Base-by-base conservation (phyloP, 1,140 invertebrate genomes). In the Formica selysi region DNA sequence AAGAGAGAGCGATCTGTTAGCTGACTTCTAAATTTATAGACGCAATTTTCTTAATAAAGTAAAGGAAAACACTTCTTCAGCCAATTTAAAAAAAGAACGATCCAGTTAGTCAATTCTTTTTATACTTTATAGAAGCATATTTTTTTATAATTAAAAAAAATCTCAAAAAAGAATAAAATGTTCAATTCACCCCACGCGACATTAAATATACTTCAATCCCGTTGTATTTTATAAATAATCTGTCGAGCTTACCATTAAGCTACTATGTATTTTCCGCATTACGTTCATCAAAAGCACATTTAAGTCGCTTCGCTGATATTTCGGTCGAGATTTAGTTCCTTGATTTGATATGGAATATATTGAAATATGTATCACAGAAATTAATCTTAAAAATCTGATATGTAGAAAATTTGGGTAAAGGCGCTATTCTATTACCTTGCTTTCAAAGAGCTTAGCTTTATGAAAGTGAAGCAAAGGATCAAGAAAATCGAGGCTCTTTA, bases 261-360 rank as follows among this genome's bases (percentile, higher is more conserved):
- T 26, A 13, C 32, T 54, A 54, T 79, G 13, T 68, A 80, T 57
- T 80, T 80, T 70, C 38, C 48, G 13, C 32, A 22, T 57, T 44
- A 22, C 48, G 13, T 80, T 80, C 48, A 70, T 80, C 36, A 70
- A 70, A 80, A 80, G 64, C 38, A 10, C 44, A 80, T 80, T 80
- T 57, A 68, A 41, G 64, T 54, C 57, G 36, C 16, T 8, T 68
- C 8, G 3, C 36, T 57, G 32, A 22, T 70, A 80, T 70, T 36
- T 70, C 36, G 36, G 22, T 57, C 22, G 32, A 70, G 78, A 22
- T 16, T 51, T 44, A 54, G 29, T 57, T 68, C 19, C 44, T 32
- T 48, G 22, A 80, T 80, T 70, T 80, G 67, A 80, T 68, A 68
- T n/a, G 13, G 48, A 70, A 80, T 80, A 32, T 80, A 29, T 70